Conservation (phyloP, 2,113 vertebrate species). For the Eudyptes chrysolophus region DNA sequence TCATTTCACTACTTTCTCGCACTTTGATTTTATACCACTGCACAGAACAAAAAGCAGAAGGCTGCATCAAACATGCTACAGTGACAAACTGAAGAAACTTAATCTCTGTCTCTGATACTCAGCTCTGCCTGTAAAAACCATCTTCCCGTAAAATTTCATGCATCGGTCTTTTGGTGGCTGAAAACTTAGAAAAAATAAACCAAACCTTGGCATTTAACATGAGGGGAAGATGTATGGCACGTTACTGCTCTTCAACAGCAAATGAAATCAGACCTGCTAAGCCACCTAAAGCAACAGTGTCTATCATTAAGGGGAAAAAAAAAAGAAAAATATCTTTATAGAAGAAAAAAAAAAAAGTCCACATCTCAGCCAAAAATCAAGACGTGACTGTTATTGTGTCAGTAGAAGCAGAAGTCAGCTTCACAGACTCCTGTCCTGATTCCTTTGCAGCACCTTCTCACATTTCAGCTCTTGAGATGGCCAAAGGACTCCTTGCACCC, state of each 20-base stretch:
- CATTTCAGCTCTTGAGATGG: not conserved
- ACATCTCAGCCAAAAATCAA: not conserved
- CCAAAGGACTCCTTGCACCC: not conserved
- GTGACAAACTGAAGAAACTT: not conserved
- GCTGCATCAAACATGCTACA: not conserved
- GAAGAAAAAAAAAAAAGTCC: not conserved
- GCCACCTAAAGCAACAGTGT: not conserved
- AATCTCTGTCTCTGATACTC: not conserved
- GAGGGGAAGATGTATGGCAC: not conserved
- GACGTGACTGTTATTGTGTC: fast-evolving
- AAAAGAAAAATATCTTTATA: not conserved
- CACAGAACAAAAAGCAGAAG: not conserved
- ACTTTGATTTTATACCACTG: not conserved
- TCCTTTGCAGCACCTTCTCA: not conserved
- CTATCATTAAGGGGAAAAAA: not conserved
- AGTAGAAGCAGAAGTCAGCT: not conserved
- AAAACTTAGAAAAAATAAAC: not conserved
- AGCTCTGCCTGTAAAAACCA: not conserved
- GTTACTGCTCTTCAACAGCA: not conserved
- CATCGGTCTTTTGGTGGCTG: not conserved
- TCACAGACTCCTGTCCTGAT: not conserved
- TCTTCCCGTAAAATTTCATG: not conserved
- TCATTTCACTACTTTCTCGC: not conserved
- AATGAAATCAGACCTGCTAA: not conserved
- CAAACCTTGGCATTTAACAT: not conserved